Evolutionary conservation across 2,888 invertebrate species (phyloP), one percentile per base, ranked within the genome.

Genomic region (Allygus modestus): DNA sequence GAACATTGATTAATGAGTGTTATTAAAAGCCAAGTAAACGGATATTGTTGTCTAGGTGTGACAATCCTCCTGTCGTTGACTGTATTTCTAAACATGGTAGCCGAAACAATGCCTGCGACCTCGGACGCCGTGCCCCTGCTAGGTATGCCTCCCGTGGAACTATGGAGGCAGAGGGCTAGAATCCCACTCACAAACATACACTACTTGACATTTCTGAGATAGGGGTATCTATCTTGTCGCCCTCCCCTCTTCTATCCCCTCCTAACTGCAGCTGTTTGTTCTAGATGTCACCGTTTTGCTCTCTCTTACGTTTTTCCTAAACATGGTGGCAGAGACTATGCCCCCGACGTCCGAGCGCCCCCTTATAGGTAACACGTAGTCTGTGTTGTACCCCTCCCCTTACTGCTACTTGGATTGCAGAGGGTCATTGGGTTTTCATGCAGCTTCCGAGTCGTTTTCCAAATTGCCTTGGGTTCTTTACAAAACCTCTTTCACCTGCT

Each of bases 71-170:
- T 99, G 91, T 98, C 98, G 89, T 94, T 99, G 92, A 98, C 98
- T 92, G 98, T 99, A 92, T 99, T 99, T 93, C 94, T 98, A 90
- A 97, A 98, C 93, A 97, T 98, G 96, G 98, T 98, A 89, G 98
- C 98, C 89, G 98, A 98, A 93, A 98, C 98, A 90, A 98, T 99
- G 97, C 98, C 98, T 89, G 98, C 98, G 90, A 98, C 98, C 86
- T 98, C 98, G 87, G 97, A 97, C 91, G 88, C 88, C 83, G 88
- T 88, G 82, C 88, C 88, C 86, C 87, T 88, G 85, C 86, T 88
- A 88, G 88, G 88, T 88, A 88, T 26, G 83, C 75, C 75, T 58
- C 75, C 33, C 17, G 84, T 71, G 84, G 69, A 54, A 26, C 43
- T 37, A 79, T 86, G 87, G 87, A 87, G 87, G 87, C 87, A 87